These are phyloP conservation scores for Margarornis squamiger DNA, from an alignment of 2,797 vertebrate species.

Conservation along the genomic window DNA sequence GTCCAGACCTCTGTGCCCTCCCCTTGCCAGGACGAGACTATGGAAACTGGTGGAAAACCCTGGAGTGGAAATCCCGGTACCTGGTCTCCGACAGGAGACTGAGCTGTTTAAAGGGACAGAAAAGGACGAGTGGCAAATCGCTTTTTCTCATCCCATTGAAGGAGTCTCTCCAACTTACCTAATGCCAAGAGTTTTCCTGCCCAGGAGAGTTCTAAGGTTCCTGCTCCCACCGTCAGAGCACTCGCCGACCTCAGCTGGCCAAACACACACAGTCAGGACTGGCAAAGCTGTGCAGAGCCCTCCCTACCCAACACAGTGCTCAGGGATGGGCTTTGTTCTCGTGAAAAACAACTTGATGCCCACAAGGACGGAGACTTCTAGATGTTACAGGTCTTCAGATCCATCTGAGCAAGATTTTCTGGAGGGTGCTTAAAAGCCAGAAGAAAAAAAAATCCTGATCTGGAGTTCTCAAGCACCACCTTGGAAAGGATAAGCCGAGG, in stretches of 20 bases:
- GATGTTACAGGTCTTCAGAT: neutral
- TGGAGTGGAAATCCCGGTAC: neutral
- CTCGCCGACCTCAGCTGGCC: neutral
- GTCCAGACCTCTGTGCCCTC: neutral
- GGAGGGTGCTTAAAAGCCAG: neutral
- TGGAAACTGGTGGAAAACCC: neutral
- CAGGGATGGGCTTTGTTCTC: neutral
- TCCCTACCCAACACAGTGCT: neutral
- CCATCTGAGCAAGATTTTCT: neutral
- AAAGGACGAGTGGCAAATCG: neutral
- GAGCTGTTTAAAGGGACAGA: neutral
- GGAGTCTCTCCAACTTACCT: neutral
- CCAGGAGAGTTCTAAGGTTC: neutral
- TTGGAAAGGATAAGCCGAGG: neutral
- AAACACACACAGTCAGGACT: neutral
- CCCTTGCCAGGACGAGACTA: accelerated
- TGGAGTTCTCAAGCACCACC: neutral
- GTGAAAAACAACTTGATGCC: neutral
- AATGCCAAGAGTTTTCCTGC: neutral
- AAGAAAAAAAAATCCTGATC: neutral
- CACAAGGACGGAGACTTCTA: neutral
- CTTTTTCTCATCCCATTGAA: accelerated
- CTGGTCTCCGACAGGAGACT: accelerated
- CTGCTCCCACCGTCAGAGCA: neutral
- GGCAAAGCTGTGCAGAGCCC: neutral